A percentile compares a stretch with the other conserved stretches of the same genome.
Conservation (phyloP, 2,888 invertebrate species). For the Zhengitettix transpicula region DNA sequence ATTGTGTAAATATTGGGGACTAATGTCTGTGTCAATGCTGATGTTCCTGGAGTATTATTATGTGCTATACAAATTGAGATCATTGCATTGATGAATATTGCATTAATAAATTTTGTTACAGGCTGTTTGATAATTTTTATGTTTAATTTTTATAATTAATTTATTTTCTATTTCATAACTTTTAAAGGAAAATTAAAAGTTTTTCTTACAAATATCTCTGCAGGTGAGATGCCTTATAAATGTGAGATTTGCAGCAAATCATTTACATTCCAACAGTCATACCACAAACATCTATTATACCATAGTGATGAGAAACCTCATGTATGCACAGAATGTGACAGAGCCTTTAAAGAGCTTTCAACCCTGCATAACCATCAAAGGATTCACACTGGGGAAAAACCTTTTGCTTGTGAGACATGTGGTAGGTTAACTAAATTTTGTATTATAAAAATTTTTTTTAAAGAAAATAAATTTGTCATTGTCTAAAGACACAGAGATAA, state of each 20-base stretch:
- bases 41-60: too few relatives aligned
- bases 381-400: constrained; percentile 70
- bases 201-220: constrained; percentile 18
- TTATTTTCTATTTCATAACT: neutral
- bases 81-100: too few relatives aligned
- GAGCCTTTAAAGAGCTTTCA: constrained; percentile 72
- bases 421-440: constrained; percentile 31
- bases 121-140: too few relatives aligned
- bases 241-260: constrained; percentile 68
- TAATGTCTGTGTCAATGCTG: too few relatives aligned
- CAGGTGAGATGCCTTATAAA: constrained; percentile 76
- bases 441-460: too few relatives aligned
- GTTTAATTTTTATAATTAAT: too few relatives aligned
- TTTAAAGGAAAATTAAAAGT: neutral
- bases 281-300: constrained; percentile 74
- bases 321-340: constrained; percentile 55
- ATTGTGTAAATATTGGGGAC: too few relatives aligned
- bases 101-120: too few relatives aligned
- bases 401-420: constrained; percentile 74
- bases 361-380: constrained; percentile 75
- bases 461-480: too few relatives aligned
- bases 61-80: too few relatives aligned
- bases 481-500: too few relatives aligned
- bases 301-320: constrained; percentile 75
- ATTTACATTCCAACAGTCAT: constrained; percentile 80